Evolutionary conservation across 2,888 invertebrate genomes (phyloP), one percentile per base, ranked within the genome.

Genomic region (Xanthorhoe spadicearia): DNA sequence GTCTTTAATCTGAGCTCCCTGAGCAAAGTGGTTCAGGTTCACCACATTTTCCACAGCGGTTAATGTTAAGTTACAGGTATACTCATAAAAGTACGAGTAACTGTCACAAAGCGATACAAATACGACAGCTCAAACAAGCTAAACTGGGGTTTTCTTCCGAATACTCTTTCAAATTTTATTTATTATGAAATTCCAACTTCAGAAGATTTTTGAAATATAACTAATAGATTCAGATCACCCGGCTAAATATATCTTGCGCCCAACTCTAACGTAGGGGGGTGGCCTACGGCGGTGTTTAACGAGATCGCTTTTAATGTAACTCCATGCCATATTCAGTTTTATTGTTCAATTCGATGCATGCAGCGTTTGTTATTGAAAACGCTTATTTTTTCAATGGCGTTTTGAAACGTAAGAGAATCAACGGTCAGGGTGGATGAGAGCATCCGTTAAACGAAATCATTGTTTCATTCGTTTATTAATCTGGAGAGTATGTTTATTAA

Each of bases 241-340:
- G 67, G 38, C 59, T 63, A 32, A 63, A 13, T 49, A 10, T 15
- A 54, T 19, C 2, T 13, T 17, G n/a, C n/a, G 0, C 4, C 38
- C 57, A 61, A 35, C 68, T 32, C 61, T 68, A 54, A 19, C 5
- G 70, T 59, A 70, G 68, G 68, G 71, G 61, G 68, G 71, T 74
- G 74, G 82, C 84, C 81, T 74, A 78, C 79, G 81, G 82, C 84
- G 72, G 74, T 82, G 79, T 83, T 84, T 80, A 88, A 88, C 88
- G 86, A 87, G 87, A 84, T 85, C 83, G 80, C 83, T 81, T 82
- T 86, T 84, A 84, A 83, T 83, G 83, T 79, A 80, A 79, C 79
- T 81, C 80, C 82, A 78, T 76, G 74, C 76, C 77, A 84, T 84
- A 83, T 84, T 85, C 80, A 80, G 74, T 79, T 77, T 77, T 79